Evolutionary conservation across 2,113 vertebrate species (phyloP).

Genomic region (Pelobates fuscus): DNA sequence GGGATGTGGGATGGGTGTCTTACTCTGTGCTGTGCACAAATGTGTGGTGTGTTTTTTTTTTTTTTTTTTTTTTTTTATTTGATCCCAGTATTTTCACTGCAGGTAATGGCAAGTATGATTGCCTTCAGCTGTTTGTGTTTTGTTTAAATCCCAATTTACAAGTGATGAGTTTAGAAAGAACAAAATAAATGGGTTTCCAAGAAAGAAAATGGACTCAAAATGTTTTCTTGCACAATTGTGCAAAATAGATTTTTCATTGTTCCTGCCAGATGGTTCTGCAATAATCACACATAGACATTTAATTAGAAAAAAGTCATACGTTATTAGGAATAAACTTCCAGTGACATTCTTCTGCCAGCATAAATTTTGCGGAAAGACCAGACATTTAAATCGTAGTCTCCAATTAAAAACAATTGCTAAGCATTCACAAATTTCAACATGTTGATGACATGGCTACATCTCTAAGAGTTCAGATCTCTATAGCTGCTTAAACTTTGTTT

Average conservation of each 20-base stretch:
- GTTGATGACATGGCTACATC: no score
- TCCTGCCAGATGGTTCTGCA: slow-evolving; percentile 28
- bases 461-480: no score
- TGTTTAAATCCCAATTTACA: slow-evolving; percentile 7
- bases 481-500: no score
- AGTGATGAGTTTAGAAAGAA: slow-evolving; percentile 18
- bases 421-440: no score
- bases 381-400: slow-evolving; percentile 14
- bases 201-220: slow-evolving; percentile 6
- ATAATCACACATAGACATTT: slow-evolving; percentile 11
- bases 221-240: slow-evolving; percentile 26
- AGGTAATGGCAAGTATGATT: background rate
- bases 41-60: no score
- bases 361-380: slow-evolving; percentile 9
- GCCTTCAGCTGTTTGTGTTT: slow-evolving; percentile 12
- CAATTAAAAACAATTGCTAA: slow-evolving; percentile 15
- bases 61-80: background rate
- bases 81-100: slow-evolving; percentile 18
- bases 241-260: slow-evolving; percentile 16
- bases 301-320: slow-evolving; percentile 30
- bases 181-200: slow-evolving; percentile 25
- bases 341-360: slow-evolving; percentile 13
- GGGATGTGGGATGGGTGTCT: no score
- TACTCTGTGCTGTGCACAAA: no score
- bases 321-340: slow-evolving; percentile 20